Conservation (phyloP, 2,888 invertebrate species). For the Molanna angustata region DNA sequence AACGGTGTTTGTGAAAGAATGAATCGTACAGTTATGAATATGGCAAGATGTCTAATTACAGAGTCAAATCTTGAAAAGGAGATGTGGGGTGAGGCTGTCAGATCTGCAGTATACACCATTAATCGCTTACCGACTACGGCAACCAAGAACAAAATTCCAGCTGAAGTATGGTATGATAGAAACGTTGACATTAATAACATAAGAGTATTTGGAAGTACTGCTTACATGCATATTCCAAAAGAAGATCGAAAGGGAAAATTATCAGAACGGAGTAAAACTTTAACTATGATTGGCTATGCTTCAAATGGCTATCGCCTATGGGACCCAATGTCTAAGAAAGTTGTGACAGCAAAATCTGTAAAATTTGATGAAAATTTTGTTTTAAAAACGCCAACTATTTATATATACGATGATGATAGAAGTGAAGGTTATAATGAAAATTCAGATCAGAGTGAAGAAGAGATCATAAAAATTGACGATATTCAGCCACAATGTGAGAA, state of each 20-base stretch:
- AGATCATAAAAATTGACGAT: too few relatives aligned
- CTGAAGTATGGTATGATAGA: background rate
- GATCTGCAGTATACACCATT: background rate
- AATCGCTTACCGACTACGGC: background rate
- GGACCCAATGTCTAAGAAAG: background rate
- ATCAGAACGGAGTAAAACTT: background rate
- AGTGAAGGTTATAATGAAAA: too few relatives aligned
- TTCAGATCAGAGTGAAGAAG: too few relatives aligned
- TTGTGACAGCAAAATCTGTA: background rate
- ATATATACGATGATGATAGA: too few relatives aligned
- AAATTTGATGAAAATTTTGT: constrained; percentile 1
- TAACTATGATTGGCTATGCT: constrained; percentile 3
- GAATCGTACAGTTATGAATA: background rate
- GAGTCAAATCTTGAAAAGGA: background rate
- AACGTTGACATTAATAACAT: background rate
- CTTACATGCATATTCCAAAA: background rate
- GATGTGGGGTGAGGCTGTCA: constrained; percentile 4
- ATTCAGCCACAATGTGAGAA: too few relatives aligned
- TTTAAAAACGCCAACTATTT: too few relatives aligned
- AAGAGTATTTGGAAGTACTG: background rate
- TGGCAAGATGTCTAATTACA: background rate
- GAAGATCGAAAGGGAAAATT: background rate
- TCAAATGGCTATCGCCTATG: constrained; percentile 1
- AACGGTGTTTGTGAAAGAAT: background rate
- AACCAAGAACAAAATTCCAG: background rate